A percentile compares a stretch with the other conserved stretches of the same genome.
phyloP scores from a whole-genome alignment of 2,888 invertebrate genomes.

The Cheilosia scutellata region DNA sequence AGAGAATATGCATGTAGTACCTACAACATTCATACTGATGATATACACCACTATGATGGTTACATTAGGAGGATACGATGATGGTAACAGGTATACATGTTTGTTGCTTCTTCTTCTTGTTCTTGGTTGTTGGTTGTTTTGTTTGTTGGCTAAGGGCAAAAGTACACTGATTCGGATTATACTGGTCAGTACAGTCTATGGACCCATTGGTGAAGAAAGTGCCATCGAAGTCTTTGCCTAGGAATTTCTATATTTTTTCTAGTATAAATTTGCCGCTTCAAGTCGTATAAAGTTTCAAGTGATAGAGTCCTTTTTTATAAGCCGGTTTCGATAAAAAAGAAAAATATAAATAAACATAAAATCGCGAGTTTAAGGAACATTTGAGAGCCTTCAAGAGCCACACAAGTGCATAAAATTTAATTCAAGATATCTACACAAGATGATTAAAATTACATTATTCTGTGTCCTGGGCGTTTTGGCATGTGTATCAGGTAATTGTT shows the following conservation, averaged over 20 bases:
- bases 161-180: slow-evolving; percentile 68
- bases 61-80: slow-evolving; percentile 43
- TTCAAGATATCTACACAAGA: slow-evolving; percentile 15
- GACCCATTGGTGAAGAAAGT: slow-evolving; percentile 71
- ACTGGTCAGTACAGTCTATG: slow-evolving; percentile 73
- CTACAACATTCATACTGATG: slow-evolving; percentile 1
- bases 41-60: slow-evolving; percentile 15
- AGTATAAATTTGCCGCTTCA: slow-evolving; percentile 27
- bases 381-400: background rate
- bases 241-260: slow-evolving; percentile 12
- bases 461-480: slow-evolving; percentile 60
- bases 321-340: background rate
- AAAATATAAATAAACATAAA: background rate
- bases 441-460: slow-evolving; percentile 59
- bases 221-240: slow-evolving; percentile 53
- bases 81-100: slow-evolving; percentile 43
- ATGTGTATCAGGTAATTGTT: slow-evolving; percentile 59
- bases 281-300: slow-evolving; percentile 23
- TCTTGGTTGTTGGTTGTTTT: slow-evolving; percentile 60
- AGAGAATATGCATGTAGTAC: background rate
- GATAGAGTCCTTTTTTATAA: slow-evolving; percentile 11
- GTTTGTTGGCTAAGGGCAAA: slow-evolving; percentile 72
- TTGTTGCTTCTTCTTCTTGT: slow-evolving; percentile 20
- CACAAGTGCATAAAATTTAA: slow-evolving; percentile 12
- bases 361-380: slow-evolving; percentile 20